These are phyloP conservation scores for Neocloeon triangulifer DNA, from an alignment of 1,140 invertebrate genomes.

Conservation along the genomic window DNA sequence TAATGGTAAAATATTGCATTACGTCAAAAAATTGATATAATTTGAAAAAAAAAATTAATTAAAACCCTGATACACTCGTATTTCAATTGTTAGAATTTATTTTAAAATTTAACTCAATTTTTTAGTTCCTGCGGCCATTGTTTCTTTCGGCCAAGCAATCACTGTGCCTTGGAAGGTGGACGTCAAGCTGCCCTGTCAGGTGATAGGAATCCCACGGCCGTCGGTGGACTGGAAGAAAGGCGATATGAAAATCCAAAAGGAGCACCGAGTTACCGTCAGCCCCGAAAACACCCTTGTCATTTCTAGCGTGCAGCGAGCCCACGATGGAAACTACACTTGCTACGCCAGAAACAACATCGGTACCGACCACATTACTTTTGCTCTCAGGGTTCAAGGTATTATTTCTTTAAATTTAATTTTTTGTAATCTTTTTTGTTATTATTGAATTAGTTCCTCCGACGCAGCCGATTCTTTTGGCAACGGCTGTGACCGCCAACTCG, in stretches of 20 bases:
- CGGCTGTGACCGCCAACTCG: slow-evolving; percentile 20
- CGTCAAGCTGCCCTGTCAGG: slow-evolving; percentile 12
- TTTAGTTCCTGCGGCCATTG: slow-evolving; percentile 11
- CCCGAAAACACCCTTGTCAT: slow-evolving; percentile 33
- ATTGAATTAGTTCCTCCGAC: slow-evolving; percentile 21
- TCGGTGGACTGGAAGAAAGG: slow-evolving; percentile 24
- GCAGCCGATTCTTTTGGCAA: slow-evolving; percentile 20
- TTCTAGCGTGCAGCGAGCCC: slow-evolving; percentile 25
- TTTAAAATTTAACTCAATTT: slow-evolving; percentile 2
- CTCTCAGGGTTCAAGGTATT: slow-evolving; percentile 31
- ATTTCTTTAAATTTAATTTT: neutral
- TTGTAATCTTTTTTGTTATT: slow-evolving; percentile 9
- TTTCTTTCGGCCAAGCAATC: slow-evolving; percentile 11
- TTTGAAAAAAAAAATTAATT: no score
- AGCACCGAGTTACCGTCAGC: slow-evolving; percentile 20
- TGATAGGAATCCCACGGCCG: slow-evolving; percentile 16
- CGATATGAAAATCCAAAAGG: slow-evolving; percentile 18
- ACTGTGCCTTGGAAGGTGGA: slow-evolving; percentile 13
- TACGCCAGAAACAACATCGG: slow-evolving; percentile 30
- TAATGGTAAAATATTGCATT: no score
- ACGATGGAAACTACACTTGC: slow-evolving; percentile 42
- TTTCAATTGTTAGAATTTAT: no score
- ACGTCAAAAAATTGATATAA: no score
- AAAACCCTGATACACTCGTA: no score
- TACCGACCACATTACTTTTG: slow-evolving; percentile 32